Evolutionary conservation across 2,113 vertebrate species (phyloP).

Genomic region (Leptocoma aspasia): DNA sequence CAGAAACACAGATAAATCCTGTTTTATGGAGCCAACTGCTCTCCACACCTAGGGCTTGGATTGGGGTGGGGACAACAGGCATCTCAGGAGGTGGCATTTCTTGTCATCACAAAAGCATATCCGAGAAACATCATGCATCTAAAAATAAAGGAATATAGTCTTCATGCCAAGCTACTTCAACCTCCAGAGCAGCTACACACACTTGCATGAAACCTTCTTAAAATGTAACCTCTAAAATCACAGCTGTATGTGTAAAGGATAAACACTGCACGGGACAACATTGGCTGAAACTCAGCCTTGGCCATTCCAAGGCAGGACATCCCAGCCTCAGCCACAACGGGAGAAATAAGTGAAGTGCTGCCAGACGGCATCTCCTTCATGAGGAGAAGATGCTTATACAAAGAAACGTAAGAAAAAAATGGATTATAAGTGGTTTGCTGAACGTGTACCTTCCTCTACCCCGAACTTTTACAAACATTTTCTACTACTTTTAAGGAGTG

Average conservation of each 20-base stretch:
- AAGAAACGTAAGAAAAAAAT: background rate
- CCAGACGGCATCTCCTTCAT: background rate
- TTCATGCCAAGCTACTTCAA: background rate
- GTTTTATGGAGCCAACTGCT: background rate
- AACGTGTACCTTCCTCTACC: background rate
- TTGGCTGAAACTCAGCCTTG: background rate
- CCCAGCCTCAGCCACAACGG: background rate
- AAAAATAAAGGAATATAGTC: background rate
- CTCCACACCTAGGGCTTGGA: background rate
- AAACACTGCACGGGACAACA: background rate
- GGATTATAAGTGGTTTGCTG: background rate
- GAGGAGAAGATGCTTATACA: background rate
- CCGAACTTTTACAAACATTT: background rate
- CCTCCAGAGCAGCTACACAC: background rate
- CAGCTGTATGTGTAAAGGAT: background rate
- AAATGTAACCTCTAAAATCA: background rate
- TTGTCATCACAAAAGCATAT: background rate
- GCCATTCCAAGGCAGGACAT: background rate
- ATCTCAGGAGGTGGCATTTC: background rate
- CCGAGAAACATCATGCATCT: fast-evolving
- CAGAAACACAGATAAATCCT: background rate
- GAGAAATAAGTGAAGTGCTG: background rate
- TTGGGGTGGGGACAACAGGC: background rate
- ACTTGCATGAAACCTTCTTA: background rate
- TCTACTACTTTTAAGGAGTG: background rate